Conservation (phyloP, 2,797 vertebrate species). For the Coreius guichenoti region DNA sequence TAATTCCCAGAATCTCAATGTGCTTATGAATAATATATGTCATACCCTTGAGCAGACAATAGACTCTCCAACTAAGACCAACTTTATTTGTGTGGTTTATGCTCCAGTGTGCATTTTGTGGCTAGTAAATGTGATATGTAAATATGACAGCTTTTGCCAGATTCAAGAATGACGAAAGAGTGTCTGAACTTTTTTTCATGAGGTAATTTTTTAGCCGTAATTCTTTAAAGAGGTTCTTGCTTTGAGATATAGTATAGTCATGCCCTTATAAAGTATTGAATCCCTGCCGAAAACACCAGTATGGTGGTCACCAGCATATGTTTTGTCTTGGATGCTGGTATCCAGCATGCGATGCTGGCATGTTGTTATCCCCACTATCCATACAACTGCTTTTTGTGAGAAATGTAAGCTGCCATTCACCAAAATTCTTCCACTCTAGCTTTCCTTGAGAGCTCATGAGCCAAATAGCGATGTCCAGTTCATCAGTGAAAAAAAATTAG, state of each 20-base stretch:
- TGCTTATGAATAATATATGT: constrained; percentile 30
- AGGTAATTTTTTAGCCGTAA: background rate
- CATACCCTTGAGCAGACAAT: background rate
- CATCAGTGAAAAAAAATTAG: background rate
- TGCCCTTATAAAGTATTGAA: background rate
- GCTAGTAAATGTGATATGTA: constrained; percentile 27
- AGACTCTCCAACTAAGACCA: background rate
- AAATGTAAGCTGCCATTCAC: background rate
- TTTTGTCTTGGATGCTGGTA: background rate
- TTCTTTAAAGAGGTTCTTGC: background rate
- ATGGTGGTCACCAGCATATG: background rate
- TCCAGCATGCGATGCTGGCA: background rate
- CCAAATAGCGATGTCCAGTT: background rate
- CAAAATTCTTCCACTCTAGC: background rate
- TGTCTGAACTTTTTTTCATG: background rate
- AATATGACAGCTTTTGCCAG: background rate
- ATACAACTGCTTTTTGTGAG: background rate
- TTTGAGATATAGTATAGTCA: background rate
- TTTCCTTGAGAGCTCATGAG: background rate
- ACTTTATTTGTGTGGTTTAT: constrained; percentile 2
- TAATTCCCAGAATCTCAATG: background rate
- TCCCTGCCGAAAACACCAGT: background rate
- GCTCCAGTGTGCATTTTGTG: background rate
- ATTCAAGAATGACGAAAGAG: background rate
- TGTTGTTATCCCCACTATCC: background rate